Conservation (phyloP, 2,888 invertebrate genomes). For the Acanthococcus lagerstroemiae region DNA sequence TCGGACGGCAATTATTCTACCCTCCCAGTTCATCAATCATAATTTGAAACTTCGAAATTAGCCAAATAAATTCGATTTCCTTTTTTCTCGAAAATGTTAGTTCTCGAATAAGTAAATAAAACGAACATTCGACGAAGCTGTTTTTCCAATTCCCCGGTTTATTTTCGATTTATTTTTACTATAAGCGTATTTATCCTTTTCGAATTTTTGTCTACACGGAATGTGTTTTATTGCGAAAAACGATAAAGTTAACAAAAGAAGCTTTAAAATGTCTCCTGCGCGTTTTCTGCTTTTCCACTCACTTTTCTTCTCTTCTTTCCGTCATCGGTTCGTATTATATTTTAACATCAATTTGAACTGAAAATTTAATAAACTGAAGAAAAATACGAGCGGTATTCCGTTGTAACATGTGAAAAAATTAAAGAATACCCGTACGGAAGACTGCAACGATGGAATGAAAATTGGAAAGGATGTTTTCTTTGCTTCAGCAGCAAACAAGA, state of each 20-base stretch:
- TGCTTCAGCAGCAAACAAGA: too few species aligned
- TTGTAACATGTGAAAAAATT: neutral
- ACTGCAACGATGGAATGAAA: too few species aligned
- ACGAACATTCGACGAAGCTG: neutral
- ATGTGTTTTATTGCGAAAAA: neutral
- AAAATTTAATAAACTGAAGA: constrained; percentile 6
- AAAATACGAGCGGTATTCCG: neutral
- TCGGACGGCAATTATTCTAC: too few species aligned
- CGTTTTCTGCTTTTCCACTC: neutral
- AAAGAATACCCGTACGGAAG: neutral
- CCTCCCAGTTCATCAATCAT: too few species aligned
- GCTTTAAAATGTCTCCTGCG: neutral
- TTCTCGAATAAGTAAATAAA: too few species aligned
- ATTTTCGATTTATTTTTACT: neutral
- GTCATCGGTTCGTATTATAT: neutral
- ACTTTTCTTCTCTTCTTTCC: too few species aligned
- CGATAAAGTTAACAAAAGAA: neutral
- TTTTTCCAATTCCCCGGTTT: neutral
- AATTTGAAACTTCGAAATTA: too few species aligned
- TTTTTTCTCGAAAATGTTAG: too few species aligned
- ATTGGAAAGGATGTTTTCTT: too few species aligned
- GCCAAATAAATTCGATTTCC: too few species aligned
- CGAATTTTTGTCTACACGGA: neutral
- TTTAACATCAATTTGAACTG: neutral
- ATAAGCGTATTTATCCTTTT: neutral